Conservation (phyloP, 1,140 invertebrate species). For the Rhopalosiphum padi region DNA sequence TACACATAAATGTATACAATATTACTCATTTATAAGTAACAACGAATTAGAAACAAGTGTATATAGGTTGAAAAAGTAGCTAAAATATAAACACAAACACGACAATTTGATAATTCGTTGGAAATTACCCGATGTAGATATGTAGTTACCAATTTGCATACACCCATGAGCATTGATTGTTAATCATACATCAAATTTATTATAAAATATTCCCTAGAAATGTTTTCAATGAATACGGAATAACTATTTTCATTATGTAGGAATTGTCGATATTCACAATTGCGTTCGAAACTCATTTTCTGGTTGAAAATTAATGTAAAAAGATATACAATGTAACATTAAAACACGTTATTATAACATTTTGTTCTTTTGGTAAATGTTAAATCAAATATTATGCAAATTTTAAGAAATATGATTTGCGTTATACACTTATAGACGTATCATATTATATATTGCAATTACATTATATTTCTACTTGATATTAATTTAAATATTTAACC, state of each 20-base stretch:
- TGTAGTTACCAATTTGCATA: not conserved
- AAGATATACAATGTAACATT: not conserved
- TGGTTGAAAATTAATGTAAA: not conserved
- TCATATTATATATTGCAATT: not conserved
- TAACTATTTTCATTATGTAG: not conserved
- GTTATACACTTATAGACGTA: not conserved
- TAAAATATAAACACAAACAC: not conserved
- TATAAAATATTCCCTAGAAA: not conserved
- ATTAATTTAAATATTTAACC: conserved; percentile 10
- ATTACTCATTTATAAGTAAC: not conserved
- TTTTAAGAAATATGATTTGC: not conserved
- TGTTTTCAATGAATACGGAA: not conserved
- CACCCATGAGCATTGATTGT: not conserved
- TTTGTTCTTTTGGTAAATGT: not conserved
- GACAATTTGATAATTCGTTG: not conserved
- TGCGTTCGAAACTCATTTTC: not conserved
- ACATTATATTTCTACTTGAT: not conserved
- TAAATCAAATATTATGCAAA: not conserved
- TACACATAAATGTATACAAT: not conserved
- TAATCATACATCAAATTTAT: not conserved
- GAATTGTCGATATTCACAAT: not conserved
- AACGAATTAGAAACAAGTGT: not conserved
- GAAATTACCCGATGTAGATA: not conserved
- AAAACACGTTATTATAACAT: not conserved
- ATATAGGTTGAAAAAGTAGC: not conserved